phyloP scores from a whole-genome alignment of 2,888 invertebrate genomes.

The Dioctria linearis region DNA sequence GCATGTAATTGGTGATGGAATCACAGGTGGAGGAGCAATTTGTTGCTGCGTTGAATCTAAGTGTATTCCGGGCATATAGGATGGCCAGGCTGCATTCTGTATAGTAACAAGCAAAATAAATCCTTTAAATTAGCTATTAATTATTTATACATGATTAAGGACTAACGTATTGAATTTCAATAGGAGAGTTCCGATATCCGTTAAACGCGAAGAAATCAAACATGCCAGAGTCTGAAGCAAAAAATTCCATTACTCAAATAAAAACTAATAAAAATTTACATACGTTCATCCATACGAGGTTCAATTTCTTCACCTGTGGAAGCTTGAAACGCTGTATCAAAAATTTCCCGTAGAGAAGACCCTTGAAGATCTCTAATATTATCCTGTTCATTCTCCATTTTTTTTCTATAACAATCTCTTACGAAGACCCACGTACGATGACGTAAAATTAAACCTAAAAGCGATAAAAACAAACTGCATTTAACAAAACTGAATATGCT shows the following conservation, averaged over 20 bases:
- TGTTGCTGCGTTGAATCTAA: slow-evolving; percentile 25
- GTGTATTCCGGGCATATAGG: slow-evolving; percentile 51
- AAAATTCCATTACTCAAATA: neutral
- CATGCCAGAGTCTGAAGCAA: slow-evolving; percentile 43
- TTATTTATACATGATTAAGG: too few relatives aligned
- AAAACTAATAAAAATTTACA: neutral
- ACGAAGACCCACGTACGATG: too few relatives aligned
- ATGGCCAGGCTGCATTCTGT: slow-evolving; percentile 49
- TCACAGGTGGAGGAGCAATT: slow-evolving; percentile 16
- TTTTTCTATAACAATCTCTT: neutral
- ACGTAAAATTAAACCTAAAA: too few relatives aligned
- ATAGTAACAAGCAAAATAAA: neutral
- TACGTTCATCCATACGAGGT: slow-evolving; percentile 46
- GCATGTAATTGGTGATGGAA: slow-evolving; percentile 26
- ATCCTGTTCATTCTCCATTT: slow-evolving; percentile 68
- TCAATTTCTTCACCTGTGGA: slow-evolving; percentile 55
- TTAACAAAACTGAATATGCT: too few relatives aligned
- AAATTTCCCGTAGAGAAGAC: slow-evolving; percentile 61
- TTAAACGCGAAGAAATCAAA: slow-evolving; percentile 54
- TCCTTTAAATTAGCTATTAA: too few relatives aligned
- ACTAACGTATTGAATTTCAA: slow-evolving; percentile 58
- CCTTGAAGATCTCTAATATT: slow-evolving; percentile 63
- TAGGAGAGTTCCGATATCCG: slow-evolving; percentile 49
- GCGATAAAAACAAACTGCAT: too few relatives aligned
- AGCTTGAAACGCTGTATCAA: slow-evolving; percentile 60